Base-by-base conservation (phyloP, 2,888 invertebrate species). In the Ganaspis brasiliensis region DNA sequence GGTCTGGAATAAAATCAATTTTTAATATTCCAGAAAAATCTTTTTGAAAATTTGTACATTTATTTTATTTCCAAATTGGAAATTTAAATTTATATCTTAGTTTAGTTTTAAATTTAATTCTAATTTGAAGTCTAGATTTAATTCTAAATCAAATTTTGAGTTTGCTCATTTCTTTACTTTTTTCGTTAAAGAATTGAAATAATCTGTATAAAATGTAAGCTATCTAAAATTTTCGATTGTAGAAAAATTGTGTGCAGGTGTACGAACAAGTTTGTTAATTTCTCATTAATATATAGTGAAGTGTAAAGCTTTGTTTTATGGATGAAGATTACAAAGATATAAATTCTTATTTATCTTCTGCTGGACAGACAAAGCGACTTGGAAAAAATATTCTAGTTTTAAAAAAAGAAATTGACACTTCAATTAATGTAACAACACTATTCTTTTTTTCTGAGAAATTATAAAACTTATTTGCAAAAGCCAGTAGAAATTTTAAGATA, bases 381-480 rank as follows among this genome's bases (percentile, higher is more conserved):
- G 16, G 4, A 35, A 61, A 57, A 14, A 57, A 37, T 35, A 19
- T 35, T 35, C 12, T 35, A 61, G 16, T 35, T 63, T 37, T 40
- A 10, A 40, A 14, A 40, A 31, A n/a, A 35, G 0, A 31, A 31
- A 16, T 26, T 31, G 26, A n/a, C 57, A 35, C n/a, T 26, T 31
- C 4, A 26, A 31, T 40, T 40, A 40, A 4, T 31, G 31, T 21
- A 40, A 14, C 12, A 10, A 6, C 37, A 40, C 40, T 5, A 14
- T 37, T 16, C 19, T 35, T 19, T 16, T n/a, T 19, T 37, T 63
- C 16, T 40, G 49, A 49, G 14, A 49, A 49, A 49, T 49, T 49
- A 49, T 49, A 16, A 49, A 49, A 49, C 35, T 21, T 63, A 40
- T 63, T 63, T 63, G 37, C 21, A 63, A 37, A 31, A 31, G 31